These are phyloP conservation scores for Oreochromis aureus DNA, from an alignment of 2,113 vertebrate species.

Conservation along the genomic window DNA sequence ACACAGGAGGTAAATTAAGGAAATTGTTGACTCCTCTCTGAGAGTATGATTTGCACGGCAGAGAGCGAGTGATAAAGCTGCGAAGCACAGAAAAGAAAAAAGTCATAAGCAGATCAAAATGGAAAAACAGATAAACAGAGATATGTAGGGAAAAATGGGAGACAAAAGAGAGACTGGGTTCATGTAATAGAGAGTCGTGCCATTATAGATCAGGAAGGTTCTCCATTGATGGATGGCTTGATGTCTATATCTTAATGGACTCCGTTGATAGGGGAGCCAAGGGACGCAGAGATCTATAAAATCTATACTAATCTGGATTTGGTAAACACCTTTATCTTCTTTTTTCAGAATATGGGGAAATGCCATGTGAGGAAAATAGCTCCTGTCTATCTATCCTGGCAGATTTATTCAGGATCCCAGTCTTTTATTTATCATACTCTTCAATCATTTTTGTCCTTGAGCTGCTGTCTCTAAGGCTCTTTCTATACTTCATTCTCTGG, in stretches of 20 bases:
- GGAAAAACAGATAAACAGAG: not conserved
- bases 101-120: not conserved
- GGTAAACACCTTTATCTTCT: slow-evolving; percentile 41
- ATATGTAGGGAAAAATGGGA: not conserved
- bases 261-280: slow-evolving; percentile 27
- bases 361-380: not conserved
- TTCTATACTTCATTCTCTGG: not conserved
- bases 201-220: slow-evolving; percentile 29
- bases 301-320: slow-evolving; percentile 45
- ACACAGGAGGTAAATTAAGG: slow-evolving; percentile 17
- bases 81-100: not conserved
- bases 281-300: slow-evolving; percentile 42
- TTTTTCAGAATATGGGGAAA: not conserved
- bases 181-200: not conserved
- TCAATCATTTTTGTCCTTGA: not conserved
- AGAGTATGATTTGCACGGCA: not conserved
- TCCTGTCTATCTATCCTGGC: not conserved
- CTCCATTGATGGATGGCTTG: slow-evolving; percentile 36
- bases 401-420: slow-evolving; percentile 8
- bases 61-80: not conserved
- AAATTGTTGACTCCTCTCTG: not conserved
- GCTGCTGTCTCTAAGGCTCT: not conserved
- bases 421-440: not conserved
- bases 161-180: not conserved
- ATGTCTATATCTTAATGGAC: slow-evolving; percentile 44